A percentile compares a stretch with the other conserved stretches of the same genome.
Evolutionary conservation across 2,888 invertebrate species (phyloP).

Genomic region (Eilema sororculum): DNA sequence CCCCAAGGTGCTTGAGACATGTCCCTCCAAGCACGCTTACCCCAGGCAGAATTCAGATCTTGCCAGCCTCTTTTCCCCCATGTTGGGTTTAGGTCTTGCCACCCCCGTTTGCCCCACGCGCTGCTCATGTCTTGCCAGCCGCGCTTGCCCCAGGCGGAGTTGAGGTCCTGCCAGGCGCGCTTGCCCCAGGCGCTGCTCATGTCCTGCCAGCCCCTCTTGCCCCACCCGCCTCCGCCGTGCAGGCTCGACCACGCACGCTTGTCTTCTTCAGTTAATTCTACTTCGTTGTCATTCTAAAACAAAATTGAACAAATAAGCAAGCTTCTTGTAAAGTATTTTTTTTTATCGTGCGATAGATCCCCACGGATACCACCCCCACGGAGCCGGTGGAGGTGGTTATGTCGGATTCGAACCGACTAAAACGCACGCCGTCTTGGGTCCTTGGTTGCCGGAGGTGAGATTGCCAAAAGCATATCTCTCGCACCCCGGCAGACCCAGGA

Average conservation of each 20-base stretch:
- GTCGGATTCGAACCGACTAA: too few species aligned
- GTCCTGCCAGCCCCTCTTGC: constrained; percentile 87
- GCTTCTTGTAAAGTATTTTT: background rate
- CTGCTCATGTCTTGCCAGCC: constrained; percentile 85
- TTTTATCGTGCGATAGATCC: too few species aligned
- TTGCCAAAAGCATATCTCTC: too few species aligned
- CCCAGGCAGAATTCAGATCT: constrained; percentile 85
- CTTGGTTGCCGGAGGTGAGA: too few species aligned
- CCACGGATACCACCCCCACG: too few species aligned
- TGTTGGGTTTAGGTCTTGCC: constrained; percentile 85
- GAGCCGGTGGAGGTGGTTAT: too few species aligned
- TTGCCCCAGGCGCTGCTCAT: constrained; percentile 87
- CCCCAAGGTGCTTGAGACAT: constrained; percentile 82
- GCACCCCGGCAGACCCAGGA: too few species aligned
- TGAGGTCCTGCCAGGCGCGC: constrained; percentile 87
- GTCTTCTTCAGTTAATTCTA: constrained; percentile 85
- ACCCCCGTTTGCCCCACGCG: constrained; percentile 87
- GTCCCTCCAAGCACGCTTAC: constrained; percentile 87
- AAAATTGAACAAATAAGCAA: constrained; percentile 9
- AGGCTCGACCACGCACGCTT: constrained; percentile 88
- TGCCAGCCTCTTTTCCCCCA: constrained; percentile 89
- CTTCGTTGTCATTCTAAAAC: constrained; percentile 75
- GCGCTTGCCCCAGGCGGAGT: constrained; percentile 87
- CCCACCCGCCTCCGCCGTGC: constrained; percentile 87
- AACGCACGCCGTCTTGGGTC: too few species aligned